These are phyloP conservation scores for Sebastes diploproa DNA, from an alignment of 2,797 vertebrate species.

Conservation along the genomic window DNA sequence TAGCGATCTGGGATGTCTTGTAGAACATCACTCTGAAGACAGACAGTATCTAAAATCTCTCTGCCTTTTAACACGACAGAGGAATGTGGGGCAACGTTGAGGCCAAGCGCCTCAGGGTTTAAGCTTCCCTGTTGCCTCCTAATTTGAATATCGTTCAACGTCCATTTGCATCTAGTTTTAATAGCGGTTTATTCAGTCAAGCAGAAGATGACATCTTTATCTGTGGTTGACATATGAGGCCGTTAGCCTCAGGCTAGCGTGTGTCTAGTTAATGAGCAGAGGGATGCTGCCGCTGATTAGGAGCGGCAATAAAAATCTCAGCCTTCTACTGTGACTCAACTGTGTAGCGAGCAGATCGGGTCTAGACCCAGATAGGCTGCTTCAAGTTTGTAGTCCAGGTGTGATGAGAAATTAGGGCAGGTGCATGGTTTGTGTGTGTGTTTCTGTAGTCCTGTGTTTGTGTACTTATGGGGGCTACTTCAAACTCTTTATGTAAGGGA, in stretches of 20 bases:
- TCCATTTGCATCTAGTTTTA: constrained; percentile 76
- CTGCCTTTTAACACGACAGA: constrained; percentile 31
- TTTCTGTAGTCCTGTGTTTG: not conserved
- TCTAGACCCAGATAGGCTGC: constrained; percentile 19
- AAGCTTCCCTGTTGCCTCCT: constrained; percentile 63
- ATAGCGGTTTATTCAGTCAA: constrained; percentile 75
- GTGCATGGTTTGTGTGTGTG: constrained; percentile 12
- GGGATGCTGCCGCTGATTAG: constrained; percentile 78
- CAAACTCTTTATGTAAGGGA: not conserved
- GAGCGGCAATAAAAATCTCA: constrained; percentile 60
- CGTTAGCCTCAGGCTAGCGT: constrained; percentile 73
- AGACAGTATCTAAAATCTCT: constrained; percentile 40
- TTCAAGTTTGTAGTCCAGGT: constrained; percentile 36
- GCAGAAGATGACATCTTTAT: constrained; percentile 82
- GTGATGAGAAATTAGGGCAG: constrained; percentile 44
- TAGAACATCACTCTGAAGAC: constrained; percentile 15
- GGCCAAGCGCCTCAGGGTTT: constrained; percentile 67
- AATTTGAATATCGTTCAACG: constrained; percentile 72
- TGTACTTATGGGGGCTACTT: not conserved
- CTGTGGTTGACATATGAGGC: constrained; percentile 75
- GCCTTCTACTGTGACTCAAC: constrained; percentile 44
- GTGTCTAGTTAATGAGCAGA: constrained; percentile 81
- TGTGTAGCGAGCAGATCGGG: constrained; percentile 24
- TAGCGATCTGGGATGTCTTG: constrained; percentile 6
- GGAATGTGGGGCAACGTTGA: constrained; percentile 66